Base-by-base conservation (phyloP, 2,113 vertebrate species). In the Platysteira castanea region DNA sequence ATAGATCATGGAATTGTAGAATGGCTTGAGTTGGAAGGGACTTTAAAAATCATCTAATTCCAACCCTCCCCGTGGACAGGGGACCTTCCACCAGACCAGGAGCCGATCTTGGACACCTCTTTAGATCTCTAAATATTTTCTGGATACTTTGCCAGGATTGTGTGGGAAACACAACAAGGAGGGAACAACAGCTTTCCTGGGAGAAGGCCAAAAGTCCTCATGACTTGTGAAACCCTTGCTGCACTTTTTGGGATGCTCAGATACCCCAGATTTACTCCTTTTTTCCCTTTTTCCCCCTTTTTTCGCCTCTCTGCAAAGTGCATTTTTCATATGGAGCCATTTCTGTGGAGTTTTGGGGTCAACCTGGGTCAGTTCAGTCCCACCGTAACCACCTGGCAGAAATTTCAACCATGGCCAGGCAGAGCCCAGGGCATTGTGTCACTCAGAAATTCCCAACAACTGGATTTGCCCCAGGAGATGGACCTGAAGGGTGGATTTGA, bases 321-420 rank as follows among this genome's bases (percentile, higher is more conserved):
- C 3, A 7, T 81, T 90, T 94, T 73, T 80, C n/a, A 33, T 6
- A 7, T 5, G 7, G 2, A 68, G 35, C 63, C 11, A n/a, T 53
- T 57, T 39, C n/a, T 15, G 8, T 8, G 21, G 15, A 42, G 9
- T 9, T 80, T 42, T 49, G 53, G 39, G 53, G 49, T 17, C 10
- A 47, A 2, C 10, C 24, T 44, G 13, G 15, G 8, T n/a, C 26
- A 18, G 33, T 63, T 76, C 49, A 53, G 13, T 10, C 20, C 46
- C 23, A 46, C 22, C 2, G 4, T 14, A 47, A 65, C 13, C 13
- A 60, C 17, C 3, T 0, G 0, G 6, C 7, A 67, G 47, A 15
- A 39, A 23, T 26, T 49, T 27, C 37, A 65, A 1, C 22, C 1
- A 0, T 22, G 37, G 4, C 5, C 46, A 46, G 37, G 35, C 39